Evolutionary conservation across 1,140 invertebrate genomes (phyloP), one percentile per base, ranked within the genome.

Genomic region (Drosophila pandora): DNA sequence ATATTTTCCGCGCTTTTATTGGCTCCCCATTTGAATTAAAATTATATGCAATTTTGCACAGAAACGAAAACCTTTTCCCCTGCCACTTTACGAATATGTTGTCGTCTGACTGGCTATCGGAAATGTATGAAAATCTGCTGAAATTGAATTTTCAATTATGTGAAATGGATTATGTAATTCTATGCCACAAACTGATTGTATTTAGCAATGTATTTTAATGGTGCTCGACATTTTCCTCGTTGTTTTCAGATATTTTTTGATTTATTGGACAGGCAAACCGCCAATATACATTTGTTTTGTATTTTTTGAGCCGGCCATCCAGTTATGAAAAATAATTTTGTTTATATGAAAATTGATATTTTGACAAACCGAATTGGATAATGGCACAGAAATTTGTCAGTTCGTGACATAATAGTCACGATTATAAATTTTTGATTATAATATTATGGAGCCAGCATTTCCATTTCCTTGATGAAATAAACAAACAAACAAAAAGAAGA

Each of bases 141-240:
- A 62, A 74, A 84, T 69, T 68, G 56, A 68, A 84, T 79, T 73
- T 71, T 45, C 73, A 85, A 80, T 80, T 77, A 77, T 73, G 52
- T 59, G 49, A 62, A 65, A 65, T 59, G 59, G 71, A 70, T 79
- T 76, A 63, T 70, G 76, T 79, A 59, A 79, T 61, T 59, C 54
- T 57, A 56, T 53, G 74, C 52, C 56, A 50, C 41, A 76, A 59
- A 48, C 49, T 65, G 63, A 75, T 78, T 82, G 57, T 64, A 63
- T 76, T 61, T 65, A 47, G 50, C 37, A 60, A 61, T 64, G 37
- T 47, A 41, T 53, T 49, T 67, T 45, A 53, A 68, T 64, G 39
- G 22, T 21, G 2, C 12, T 21, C 32, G 41, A 10, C 3, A 39
- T 60, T 67, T 76, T 59, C 55, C 62, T 72, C 62, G 68, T 50